Base-by-base conservation (phyloP, 1,140 invertebrate genomes). In the Pseudomyrmex sp. region DNA sequence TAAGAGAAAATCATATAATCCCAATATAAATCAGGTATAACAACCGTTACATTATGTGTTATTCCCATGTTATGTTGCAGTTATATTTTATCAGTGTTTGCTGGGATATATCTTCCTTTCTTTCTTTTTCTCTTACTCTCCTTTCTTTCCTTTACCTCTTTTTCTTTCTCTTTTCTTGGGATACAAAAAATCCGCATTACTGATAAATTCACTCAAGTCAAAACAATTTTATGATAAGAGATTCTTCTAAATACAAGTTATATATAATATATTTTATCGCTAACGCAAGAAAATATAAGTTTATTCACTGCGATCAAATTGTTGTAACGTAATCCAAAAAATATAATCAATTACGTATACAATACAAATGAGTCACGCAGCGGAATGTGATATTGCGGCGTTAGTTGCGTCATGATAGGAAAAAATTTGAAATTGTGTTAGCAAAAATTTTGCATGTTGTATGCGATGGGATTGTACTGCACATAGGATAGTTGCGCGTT, bases 401-500 rank as follows among this genome's bases (percentile, higher is more conserved):
- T 46, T 35, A 23, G 9, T 13, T 10, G 20, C 2, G 8, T 23
- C 48, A 54, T 54, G 58, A 70, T 76, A 72, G 69, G 52, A 66
- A 79, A 79, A 50, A 50, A 70, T 59, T 66, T 9, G 65, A 62
- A 56, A 61, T 80, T 88, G 9, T 52, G 59, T 77, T 73, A 48
- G 68, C 48, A 68, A 63, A 66, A 61, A 58, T 75, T 88, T 88
- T 65, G 83, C 83, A 69, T 85, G 85, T 85, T 77, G 84, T 77
- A 84, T 72, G 82, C n/a, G 63, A 61, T n/a, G 48, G 66, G 59
- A 87, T 87, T 72, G 54, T 66, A 69, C 44, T 44, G 82, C 66
- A 73, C 48, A 84, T 76, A 72, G 59, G 26, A 73, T 58, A 59
- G 35, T 35, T 35, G 62, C 13, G 23, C 20, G 61, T 15, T 84